Percentiles rank a stretch among this genome's conserved stretches.
Conservation (phyloP, 2,888 invertebrate species). For the Drosophila meridionalis region DNA sequence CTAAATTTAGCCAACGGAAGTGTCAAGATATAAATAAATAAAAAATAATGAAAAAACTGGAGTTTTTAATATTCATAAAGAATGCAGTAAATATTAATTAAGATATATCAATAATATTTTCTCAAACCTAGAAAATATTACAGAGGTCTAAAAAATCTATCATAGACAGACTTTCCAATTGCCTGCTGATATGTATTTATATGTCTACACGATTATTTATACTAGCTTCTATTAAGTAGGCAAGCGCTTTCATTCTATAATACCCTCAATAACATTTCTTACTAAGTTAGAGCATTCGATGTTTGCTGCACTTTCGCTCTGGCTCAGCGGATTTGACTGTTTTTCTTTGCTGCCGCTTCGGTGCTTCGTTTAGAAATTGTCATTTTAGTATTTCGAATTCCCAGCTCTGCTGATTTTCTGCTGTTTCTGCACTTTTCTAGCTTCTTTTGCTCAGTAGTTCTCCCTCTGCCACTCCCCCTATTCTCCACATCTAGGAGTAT, state of each 20-base stretch:
- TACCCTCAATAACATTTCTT: neutral
- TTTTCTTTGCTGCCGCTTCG: constrained; percentile 56
- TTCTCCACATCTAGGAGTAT: constrained; percentile 35
- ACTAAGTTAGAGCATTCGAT: constrained; percentile 16
- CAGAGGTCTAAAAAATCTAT: too few species aligned
- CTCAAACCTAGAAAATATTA: neutral
- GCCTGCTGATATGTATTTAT: neutral
- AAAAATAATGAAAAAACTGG: neutral
- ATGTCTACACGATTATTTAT: neutral
- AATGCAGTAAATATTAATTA: too few species aligned
- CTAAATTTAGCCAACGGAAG: neutral
- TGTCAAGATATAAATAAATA: neutral
- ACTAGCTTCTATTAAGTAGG: neutral
- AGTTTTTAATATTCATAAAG: too few species aligned
- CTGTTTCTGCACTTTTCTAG: constrained; percentile 61
- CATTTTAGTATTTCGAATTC: constrained; percentile 75
- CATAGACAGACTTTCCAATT: too few species aligned
- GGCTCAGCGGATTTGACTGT: constrained; percentile 23
- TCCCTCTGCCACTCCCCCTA: neutral
- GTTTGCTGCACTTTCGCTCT: neutral
- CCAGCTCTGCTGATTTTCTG: constrained; percentile 75
- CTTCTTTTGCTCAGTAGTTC: constrained; percentile 15
- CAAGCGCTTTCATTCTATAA: neutral
- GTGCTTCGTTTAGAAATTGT: constrained; percentile 71
- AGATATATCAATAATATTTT: too few species aligned